A percentile compares a stretch with the other conserved stretches of the same genome.
Conservation (phyloP, 2,797 vertebrate genomes). For the Pantherophis alleghaniensis region DNA sequence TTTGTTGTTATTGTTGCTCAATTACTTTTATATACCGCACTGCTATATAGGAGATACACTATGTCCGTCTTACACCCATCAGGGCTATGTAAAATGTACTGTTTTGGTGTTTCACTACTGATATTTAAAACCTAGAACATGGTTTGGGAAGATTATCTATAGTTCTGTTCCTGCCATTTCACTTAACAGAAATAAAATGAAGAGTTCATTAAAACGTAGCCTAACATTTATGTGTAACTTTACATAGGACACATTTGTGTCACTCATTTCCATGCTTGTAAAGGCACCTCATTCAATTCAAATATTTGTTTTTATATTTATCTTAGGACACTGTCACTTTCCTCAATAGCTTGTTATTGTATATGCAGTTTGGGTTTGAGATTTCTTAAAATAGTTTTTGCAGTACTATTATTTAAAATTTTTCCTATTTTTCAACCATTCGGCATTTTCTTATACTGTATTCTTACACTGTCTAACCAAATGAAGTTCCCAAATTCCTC, state of each 20-base stretch:
- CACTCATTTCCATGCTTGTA: background rate
- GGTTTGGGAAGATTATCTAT: background rate
- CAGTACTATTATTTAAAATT: background rate
- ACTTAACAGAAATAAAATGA: background rate
- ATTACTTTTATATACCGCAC: background rate
- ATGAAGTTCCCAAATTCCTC: background rate
- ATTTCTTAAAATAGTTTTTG: background rate
- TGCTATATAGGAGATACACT: background rate
- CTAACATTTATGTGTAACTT: background rate
- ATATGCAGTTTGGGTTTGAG: background rate
- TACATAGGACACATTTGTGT: background rate
- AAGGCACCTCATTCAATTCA: background rate
- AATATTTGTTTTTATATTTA: background rate
- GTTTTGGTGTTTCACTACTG: background rate
- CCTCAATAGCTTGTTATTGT: background rate
- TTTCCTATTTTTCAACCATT: background rate
- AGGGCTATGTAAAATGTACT: background rate
- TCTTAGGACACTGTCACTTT: background rate
- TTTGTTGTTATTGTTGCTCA: background rate
- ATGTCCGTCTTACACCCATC: background rate
- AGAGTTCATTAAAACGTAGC: background rate
- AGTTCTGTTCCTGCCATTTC: background rate
- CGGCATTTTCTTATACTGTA: background rate
- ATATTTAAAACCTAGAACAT: background rate
- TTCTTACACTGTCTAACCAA: background rate